These are phyloP conservation scores for Enteromius trimaculatus DNA, from an alignment of 2,797 vertebrate genomes.

Conservation along the genomic window DNA sequence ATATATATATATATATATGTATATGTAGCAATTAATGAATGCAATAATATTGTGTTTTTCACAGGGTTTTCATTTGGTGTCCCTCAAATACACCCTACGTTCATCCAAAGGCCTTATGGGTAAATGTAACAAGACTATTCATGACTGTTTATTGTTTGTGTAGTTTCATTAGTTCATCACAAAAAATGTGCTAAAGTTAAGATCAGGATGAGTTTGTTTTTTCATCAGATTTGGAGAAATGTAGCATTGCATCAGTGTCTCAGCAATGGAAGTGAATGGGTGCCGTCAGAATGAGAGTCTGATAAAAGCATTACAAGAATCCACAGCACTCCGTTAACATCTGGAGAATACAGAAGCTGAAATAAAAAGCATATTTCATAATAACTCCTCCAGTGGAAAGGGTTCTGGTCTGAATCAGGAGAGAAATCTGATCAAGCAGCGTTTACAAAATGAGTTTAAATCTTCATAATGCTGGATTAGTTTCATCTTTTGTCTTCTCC, in stretches of 20 bases:
- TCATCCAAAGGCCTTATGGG: constrained; percentile 97
- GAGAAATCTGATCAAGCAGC: too few species aligned
- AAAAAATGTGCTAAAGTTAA: too few species aligned
- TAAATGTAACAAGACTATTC: constrained; percentile 73
- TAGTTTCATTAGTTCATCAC: not conserved
- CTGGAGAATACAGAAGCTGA: not conserved
- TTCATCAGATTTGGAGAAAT: not conserved
- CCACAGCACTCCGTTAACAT: not conserved
- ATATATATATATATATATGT: too few species aligned
- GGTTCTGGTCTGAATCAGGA: too few species aligned
- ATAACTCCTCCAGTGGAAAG: too few species aligned
- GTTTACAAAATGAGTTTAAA: too few species aligned
- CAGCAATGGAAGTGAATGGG: not conserved
- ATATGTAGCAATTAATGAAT: not conserved
- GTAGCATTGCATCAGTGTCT: not conserved
- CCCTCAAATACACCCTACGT: constrained; percentile 96
- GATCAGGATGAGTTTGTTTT: not conserved
- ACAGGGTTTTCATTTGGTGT: constrained; percentile 96
- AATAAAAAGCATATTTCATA: too few species aligned
- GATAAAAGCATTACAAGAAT: not conserved
- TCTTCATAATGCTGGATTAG: too few species aligned
- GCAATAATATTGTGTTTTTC: constrained; percentile 59
- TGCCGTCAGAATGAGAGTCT: not conserved
- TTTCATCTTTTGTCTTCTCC: too few species aligned
- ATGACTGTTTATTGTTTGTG: not conserved